Base-by-base conservation (phyloP, 1,140 invertebrate genomes). In the Gerris buenoi region DNA sequence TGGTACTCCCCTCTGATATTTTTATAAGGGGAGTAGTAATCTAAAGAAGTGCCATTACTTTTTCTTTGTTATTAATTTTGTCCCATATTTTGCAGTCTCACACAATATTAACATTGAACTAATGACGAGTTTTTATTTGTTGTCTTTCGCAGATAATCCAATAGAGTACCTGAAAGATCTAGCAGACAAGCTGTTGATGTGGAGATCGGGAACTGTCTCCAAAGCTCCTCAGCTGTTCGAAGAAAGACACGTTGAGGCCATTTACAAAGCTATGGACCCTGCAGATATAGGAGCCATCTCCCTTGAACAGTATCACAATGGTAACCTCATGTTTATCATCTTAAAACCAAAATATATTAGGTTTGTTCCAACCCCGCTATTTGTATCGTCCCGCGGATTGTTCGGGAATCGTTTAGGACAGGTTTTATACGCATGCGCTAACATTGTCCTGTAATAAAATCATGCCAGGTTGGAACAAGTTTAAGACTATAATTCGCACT, bases 141-240 rank as follows among this genome's bases (percentile, higher is more conserved):
- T n/a, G n/a, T n/a, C n/a, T 5, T 46, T 46, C 18, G 5, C 33
- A 26, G 70, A 74, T 0, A 74, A 82, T 68, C 81, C 80, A 10
- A 76, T 81, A 18, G 72, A 75, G 25, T 81, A 78, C 70, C 71
- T 82, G 2, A 67, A 74, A 14, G 75, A 78, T 65, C 71, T 82
- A 13, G 67, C 82, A 60, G 78, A 81, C 67, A 77, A 77, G 64
- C 81, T 79, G 63, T 69, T 80, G 22, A 71, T 80, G 3, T 83
- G 79, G 70, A 77, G 78, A 67, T 70, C 75, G 0, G 79, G 79
- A 1, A 69, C 78, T 2, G 73, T 74, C 26, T 22, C 64, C 2
- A 70, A 77, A 2, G 76, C 80, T 10, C 80, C 79, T 5, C 65
- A 81, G 22, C 73, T 82, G 23, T 82, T 76, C 68, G 71, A 69